Base-by-base conservation (phyloP, 2,888 invertebrate genomes). In the Nowickia ferox region DNA sequence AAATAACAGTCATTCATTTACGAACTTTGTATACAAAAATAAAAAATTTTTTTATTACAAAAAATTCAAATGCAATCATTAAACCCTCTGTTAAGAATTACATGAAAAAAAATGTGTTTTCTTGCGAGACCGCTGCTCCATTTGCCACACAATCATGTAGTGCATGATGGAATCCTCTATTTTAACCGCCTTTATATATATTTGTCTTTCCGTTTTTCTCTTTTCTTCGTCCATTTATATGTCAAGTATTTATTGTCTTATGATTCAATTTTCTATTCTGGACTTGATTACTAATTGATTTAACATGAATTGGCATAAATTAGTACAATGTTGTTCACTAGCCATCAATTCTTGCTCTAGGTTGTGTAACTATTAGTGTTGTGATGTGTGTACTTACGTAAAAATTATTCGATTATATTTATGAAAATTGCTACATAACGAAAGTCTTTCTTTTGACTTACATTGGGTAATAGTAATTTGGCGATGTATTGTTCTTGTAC, bases 221-320 rank as follows among this genome's bases (percentile, higher is more conserved):
- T 65, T 46, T 75, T 55, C n/a, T 42, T 40, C 19, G 59, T 69
- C 6, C 59, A 55, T 55, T 59, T 53, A 57, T 44, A 83, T 79
- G 74, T 68, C 76, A 78, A 75, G 74, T 78, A 78, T 79, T 82
- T 76, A 81, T 72, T 84, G 79, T 71, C 77, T 82, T 82, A 87
- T 87, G 87, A 87, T 84, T 86, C 84, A 87, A 87, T 88, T 84
- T 87, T 84, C 72, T 78, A 75, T 86, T 88, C 84, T 85, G 74
- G 87, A 87, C 87, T 88, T 87, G 87, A 87, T 87, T 88, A 88
- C 88, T 88, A 88, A 88, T 88, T 88, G 87, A 88, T 88, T 87
- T 87, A 87, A 86, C 86, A 87, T 88, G 88, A 88, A 87, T 88
- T 86, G 87, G 84, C 84, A 88, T 87, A 88, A 88, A 87, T 88